Percentiles rank a stretch among this genome's conserved stretches.
Evolutionary conservation across 1,140 invertebrate species (phyloP).

Genomic region (Apis mellifera): DNA sequence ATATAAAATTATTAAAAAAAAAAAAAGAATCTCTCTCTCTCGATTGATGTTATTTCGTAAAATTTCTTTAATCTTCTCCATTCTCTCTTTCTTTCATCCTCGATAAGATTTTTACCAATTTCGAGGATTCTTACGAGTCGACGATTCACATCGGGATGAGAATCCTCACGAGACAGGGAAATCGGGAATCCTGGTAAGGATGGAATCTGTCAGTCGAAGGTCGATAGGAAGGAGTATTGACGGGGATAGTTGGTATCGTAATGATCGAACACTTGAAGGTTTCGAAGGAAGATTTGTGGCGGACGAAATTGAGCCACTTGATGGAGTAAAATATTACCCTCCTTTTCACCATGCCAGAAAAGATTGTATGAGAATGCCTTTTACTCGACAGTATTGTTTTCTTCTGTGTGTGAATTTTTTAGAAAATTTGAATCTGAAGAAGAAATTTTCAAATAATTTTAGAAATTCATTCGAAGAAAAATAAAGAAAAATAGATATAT

Average conservation of each 20-base stretch:
- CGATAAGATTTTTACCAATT: slow-evolving; percentile 20
- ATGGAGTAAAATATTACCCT: not conserved
- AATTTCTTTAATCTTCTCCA: slow-evolving; percentile 22
- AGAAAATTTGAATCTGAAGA: too few relatives aligned
- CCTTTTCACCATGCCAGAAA: not conserved
- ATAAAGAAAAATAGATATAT: too few relatives aligned
- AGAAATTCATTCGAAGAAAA: too few relatives aligned
- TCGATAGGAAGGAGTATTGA: slow-evolving; percentile 17
- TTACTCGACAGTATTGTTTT: not conserved
- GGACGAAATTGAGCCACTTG: not conserved
- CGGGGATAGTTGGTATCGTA: slow-evolving; percentile 43
- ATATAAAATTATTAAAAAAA: too few relatives aligned
- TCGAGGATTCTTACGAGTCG: slow-evolving; percentile 52
- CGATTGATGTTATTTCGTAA: slow-evolving; percentile 44
- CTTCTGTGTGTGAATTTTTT: not conserved
- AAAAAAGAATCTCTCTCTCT: slow-evolving; percentile 5
- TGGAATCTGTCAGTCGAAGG: slow-evolving; percentile 8
- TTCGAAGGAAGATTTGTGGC: not conserved
- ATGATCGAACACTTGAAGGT: slow-evolving; percentile 2
- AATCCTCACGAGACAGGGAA: slow-evolving; percentile 47
- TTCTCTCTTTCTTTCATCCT: not conserved
- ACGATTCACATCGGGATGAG: slow-evolving; percentile 37
- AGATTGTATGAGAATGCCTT: not conserved
- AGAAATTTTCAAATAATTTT: too few relatives aligned
- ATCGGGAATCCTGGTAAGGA: slow-evolving; percentile 3